Conservation (phyloP, 2,888 invertebrate species). For the Drosophila leonis region DNA sequence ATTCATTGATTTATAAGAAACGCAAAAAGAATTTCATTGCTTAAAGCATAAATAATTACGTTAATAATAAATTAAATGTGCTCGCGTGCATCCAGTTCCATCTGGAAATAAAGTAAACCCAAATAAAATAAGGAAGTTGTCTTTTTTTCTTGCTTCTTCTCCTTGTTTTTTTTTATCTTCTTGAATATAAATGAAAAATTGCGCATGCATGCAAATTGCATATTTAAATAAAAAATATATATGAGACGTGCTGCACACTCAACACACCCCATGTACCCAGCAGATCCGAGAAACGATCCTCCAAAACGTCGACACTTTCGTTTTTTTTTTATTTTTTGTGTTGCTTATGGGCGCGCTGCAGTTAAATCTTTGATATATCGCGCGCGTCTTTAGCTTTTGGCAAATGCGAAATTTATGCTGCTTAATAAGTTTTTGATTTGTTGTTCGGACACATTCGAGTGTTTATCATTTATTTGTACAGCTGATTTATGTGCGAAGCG, state of each 20-base stretch:
- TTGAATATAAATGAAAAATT: constrained; percentile 59
- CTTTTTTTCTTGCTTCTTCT: constrained; percentile 7
- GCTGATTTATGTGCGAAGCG: constrained; percentile 46
- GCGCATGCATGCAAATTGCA: constrained; percentile 69
- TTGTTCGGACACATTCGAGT: constrained; percentile 37
- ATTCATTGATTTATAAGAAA: constrained; percentile 5
- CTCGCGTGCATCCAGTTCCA: constrained; percentile 14
- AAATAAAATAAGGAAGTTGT: constrained; percentile 38
- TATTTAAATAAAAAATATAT: constrained; percentile 57
- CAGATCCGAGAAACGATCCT: constrained; percentile 15
- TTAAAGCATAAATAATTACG: constrained; percentile 29
- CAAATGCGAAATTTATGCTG: constrained; percentile 47
- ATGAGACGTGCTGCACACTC: constrained; percentile 49
- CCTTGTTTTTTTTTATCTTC: background rate
- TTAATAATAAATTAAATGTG: constrained; percentile 44
- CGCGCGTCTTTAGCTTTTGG: constrained; percentile 22
- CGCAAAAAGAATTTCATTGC: background rate
- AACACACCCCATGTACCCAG: constrained; percentile 30
- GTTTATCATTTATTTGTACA: constrained; percentile 44
- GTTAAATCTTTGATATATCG: constrained; percentile 50
- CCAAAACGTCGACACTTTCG: constrained; percentile 42
- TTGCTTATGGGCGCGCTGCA: constrained; percentile 8
- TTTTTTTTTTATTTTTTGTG: constrained; percentile 14
- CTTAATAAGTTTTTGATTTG: constrained; percentile 58
- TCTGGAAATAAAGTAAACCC: constrained; percentile 18